A percentile compares a stretch with the other conserved stretches of the same genome.
phyloP scores from a whole-genome alignment of 2,797 vertebrate species.

The Graptemys geographica region DNA sequence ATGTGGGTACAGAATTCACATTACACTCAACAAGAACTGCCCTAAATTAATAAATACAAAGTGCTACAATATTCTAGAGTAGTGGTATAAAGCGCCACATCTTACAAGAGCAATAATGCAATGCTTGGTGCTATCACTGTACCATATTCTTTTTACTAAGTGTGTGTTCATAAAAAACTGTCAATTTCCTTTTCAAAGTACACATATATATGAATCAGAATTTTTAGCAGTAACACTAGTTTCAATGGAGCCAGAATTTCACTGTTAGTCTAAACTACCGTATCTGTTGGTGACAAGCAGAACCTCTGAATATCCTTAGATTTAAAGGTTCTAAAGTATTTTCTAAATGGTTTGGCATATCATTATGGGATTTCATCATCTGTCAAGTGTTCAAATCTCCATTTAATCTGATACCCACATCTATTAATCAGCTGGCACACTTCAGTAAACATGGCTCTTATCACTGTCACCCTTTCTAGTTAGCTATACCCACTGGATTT shows the following conservation, averaged over 20 bases:
- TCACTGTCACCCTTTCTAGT: neutral
- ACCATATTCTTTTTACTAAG: neutral
- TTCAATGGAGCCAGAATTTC: neutral
- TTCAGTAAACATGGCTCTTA: neutral
- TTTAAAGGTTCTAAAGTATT: neutral
- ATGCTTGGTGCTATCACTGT: neutral
- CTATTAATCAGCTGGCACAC: constrained; percentile 18
- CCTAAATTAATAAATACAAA: neutral
- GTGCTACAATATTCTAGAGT: neutral
- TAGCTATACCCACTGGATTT: neutral
- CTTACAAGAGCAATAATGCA: neutral
- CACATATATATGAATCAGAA: neutral
- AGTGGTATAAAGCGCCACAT: neutral
- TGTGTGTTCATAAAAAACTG: neutral
- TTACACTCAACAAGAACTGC: neutral
- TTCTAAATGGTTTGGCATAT: neutral
- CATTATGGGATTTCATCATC: constrained; percentile 38
- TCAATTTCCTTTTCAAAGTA: neutral
- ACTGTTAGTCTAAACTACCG: neutral
- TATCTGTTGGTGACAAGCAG: neutral
- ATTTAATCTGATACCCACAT: constrained; percentile 3
- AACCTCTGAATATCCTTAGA: neutral
- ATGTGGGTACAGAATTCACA: neutral
- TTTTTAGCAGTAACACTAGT: neutral
- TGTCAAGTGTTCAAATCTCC: neutral